phyloP scores from a whole-genome alignment of 2,888 invertebrate species.

The Pterostichus madidus region DNA sequence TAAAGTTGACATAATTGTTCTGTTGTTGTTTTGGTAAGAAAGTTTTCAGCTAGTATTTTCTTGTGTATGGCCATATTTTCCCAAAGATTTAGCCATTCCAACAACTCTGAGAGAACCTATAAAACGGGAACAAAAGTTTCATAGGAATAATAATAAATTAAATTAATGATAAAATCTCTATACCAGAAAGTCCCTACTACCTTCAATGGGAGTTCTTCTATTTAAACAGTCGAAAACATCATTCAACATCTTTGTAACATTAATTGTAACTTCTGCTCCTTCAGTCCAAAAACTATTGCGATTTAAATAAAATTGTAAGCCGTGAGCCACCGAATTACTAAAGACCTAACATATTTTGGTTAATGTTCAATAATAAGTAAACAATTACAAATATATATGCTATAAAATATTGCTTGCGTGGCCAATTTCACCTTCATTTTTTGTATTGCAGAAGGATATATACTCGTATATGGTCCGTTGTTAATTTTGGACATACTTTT shows the following conservation, averaged over 20 bases:
- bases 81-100: constrained; percentile 68
- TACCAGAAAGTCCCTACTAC: constrained; percentile 64
- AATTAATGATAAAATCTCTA: constrained; percentile 59
- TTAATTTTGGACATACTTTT: no score
- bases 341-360: neutral
- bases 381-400: neutral
- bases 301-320: constrained; percentile 14
- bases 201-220: constrained; percentile 51
- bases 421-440: constrained; percentile 12
- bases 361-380: neutral
- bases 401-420: neutral
- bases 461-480: constrained; percentile 5
- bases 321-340: constrained; percentile 6
- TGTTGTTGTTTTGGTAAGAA: constrained; percentile 68
- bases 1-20: constrained; percentile 68
- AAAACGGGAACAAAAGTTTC: constrained; percentile 40
- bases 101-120: constrained; percentile 65
- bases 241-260: neutral
- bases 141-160: constrained; percentile 27
- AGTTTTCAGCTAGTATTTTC: constrained; percentile 63
- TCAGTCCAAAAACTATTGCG: neutral
- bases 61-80: constrained; percentile 64
- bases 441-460: constrained; percentile 10
- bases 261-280: neutral
- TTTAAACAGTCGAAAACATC: constrained; percentile 20